These are phyloP conservation scores for Zaprionus bogoriensis DNA, from an alignment of 2,888 invertebrate species.

Conservation along the genomic window DNA sequence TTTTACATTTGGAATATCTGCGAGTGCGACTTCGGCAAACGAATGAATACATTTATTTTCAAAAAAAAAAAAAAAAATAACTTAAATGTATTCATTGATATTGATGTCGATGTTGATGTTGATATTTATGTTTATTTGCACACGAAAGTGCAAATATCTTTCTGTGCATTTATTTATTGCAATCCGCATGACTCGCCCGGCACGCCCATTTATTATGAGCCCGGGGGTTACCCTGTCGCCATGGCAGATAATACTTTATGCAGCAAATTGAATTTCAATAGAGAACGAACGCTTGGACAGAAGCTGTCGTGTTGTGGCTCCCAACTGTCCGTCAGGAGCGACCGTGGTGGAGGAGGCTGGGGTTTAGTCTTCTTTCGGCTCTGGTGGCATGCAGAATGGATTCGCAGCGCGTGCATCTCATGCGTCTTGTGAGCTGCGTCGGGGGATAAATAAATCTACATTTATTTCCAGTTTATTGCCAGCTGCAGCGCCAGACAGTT, in stretches of 20 bases:
- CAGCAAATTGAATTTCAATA: slow-evolving; percentile 65
- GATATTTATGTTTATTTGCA: slow-evolving; percentile 18
- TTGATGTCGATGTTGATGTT: slow-evolving; percentile 35
- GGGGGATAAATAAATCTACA: slow-evolving; percentile 61
- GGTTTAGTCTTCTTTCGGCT: slow-evolving; percentile 33
- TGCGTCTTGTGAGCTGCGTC: slow-evolving; percentile 24
- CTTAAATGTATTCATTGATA: slow-evolving; percentile 34
- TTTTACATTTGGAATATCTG: slow-evolving; percentile 17
- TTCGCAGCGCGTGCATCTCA: neutral
- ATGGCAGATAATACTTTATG: slow-evolving; percentile 50
- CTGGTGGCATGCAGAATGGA: neutral
- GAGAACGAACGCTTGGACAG: slow-evolving; percentile 18
- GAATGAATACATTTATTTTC: slow-evolving; percentile 20
- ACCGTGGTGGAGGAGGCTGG: slow-evolving; percentile 4
- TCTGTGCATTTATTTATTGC: slow-evolving; percentile 57
- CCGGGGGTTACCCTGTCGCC: slow-evolving; percentile 9
- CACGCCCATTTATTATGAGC: slow-evolving; percentile 28
- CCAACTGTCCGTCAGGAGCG: slow-evolving; percentile 22
- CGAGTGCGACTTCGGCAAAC: slow-evolving; percentile 27
- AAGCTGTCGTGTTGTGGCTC: slow-evolving; percentile 23
- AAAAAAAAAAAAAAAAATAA: too few species aligned
- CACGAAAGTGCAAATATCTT: slow-evolving; percentile 33
- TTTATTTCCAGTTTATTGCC: slow-evolving; percentile 43
- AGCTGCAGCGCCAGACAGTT: slow-evolving; percentile 2
- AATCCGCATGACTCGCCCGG: slow-evolving; percentile 2